phyloP scores from a whole-genome alignment of 30 jellyfish, hydroid and myxozoan species.

The Hydractinia echinata region DNA sequence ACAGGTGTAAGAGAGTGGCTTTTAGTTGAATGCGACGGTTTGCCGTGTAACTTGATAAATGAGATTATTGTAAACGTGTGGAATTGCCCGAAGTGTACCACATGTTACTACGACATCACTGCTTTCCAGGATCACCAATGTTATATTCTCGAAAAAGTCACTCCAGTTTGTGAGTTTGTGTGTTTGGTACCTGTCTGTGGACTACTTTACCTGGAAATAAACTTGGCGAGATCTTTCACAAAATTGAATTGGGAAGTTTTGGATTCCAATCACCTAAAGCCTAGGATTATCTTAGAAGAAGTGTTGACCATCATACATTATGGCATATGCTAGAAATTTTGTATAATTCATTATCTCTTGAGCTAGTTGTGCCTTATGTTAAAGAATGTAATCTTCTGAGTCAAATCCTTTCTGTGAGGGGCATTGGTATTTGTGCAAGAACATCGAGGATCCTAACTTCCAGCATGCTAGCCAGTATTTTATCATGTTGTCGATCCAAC shows the following conservation, averaged over 20 bases:
- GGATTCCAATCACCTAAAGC: slow-evolving; percentile 18
- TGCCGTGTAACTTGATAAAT: slow-evolving; percentile 4
- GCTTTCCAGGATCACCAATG: slow-evolving; percentile 26
- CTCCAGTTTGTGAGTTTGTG: slow-evolving; percentile 34
- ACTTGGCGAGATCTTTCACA: slow-evolving; percentile 20
- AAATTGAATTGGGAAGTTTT: slow-evolving; percentile 26
- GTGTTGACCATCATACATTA: slow-evolving; percentile 28
- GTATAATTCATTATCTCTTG: background rate
- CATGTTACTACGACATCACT: slow-evolving; percentile 3
- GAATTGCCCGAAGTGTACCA: slow-evolving; percentile 14
- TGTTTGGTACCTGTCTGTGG: slow-evolving; percentile 29
- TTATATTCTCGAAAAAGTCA: background rate
- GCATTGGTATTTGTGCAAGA: too few species aligned
- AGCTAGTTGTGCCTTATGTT: too few species aligned
- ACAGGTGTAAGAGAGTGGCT: slow-evolving; percentile 36
- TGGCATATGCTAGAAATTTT: slow-evolving; percentile 31
- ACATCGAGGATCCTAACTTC: too few species aligned
- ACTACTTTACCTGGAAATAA: slow-evolving; percentile 22
- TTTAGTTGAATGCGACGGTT: slow-evolving; percentile 28
- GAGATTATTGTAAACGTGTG: slow-evolving; percentile 19
- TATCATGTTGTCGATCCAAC: too few species aligned
- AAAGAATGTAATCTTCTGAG: too few species aligned
- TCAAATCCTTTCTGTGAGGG: too few species aligned
- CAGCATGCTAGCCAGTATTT: too few species aligned
- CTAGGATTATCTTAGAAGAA: background rate